These are phyloP conservation scores for Entelurus aequoreus DNA, from an alignment of 2,113 vertebrate genomes.

Conservation along the genomic window DNA sequence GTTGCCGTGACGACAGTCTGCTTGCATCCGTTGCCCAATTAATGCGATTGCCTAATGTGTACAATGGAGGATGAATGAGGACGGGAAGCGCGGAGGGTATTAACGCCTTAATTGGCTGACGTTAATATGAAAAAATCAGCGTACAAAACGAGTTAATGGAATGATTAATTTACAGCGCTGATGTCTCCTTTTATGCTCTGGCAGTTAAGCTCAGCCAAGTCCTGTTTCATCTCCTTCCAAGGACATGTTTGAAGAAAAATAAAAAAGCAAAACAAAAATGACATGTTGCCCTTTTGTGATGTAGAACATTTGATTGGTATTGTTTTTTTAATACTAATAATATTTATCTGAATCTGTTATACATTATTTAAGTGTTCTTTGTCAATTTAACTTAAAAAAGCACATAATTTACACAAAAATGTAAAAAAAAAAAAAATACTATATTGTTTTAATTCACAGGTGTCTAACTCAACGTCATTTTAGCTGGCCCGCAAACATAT, in stretches of 20 bases:
- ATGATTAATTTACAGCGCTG: slow-evolving; percentile 5
- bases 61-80: not conserved
- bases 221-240: not conserved
- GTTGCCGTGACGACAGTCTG: slow-evolving; percentile 67
- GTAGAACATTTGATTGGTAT: not conserved
- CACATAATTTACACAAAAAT: too few species aligned
- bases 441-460: too few species aligned
- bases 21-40: slow-evolving; percentile 18
- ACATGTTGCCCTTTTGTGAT: not conserved
- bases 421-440: too few species aligned
- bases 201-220: not conserved
- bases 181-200: slow-evolving; percentile 6
- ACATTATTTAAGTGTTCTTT: too few species aligned
- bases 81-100: not conserved
- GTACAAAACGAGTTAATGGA: not conserved
- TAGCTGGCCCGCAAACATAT: too few species aligned
- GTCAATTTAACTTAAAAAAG: too few species aligned
- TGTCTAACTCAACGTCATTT: too few species aligned
- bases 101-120: not conserved
- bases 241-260: not conserved
- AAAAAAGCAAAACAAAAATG: not conserved
- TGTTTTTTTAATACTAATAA: too few species aligned
- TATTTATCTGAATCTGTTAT: too few species aligned
- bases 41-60: slow-evolving; percentile 1
- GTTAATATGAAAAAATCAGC: not conserved